A percentile compares a stretch with the other conserved stretches of the same genome.
These are phyloP conservation scores for Leptinotarsa rubiginosa DNA, from an alignment of 2,888 invertebrate genomes.

Conservation along the genomic window DNA sequence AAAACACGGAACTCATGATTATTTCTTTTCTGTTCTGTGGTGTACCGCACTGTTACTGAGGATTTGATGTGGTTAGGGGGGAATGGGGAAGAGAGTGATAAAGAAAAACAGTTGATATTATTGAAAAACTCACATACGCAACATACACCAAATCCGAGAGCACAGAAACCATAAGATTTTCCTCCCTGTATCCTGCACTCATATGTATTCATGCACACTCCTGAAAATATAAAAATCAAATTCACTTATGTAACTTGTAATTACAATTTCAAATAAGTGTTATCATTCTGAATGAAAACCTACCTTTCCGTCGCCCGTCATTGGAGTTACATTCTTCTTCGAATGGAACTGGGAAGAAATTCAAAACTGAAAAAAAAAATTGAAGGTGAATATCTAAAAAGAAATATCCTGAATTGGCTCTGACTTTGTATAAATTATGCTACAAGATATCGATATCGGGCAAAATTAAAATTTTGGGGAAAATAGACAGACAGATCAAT, in stretches of 20 bases:
- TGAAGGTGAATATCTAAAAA: slow-evolving; percentile 16
- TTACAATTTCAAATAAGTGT: no score
- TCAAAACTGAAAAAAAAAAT: slow-evolving; percentile 72
- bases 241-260: neutral
- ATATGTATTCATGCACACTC: slow-evolving; percentile 86
- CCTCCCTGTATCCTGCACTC: slow-evolving; percentile 82
- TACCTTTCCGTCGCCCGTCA: slow-evolving; percentile 74
- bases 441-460: no score
- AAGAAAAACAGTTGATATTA: neutral
- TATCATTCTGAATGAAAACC: slow-evolving; percentile 15
- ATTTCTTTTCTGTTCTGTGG: no score
- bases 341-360: slow-evolving; percentile 86
- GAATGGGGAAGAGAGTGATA: neutral
- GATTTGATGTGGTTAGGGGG: neutral
- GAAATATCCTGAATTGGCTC: neutral
- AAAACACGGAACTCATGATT: no score
- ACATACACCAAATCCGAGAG: slow-evolving; percentile 86
- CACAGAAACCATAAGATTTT: slow-evolving; percentile 81
- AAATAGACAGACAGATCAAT: no score
- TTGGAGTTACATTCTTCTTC: slow-evolving; percentile 83
- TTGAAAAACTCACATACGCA: slow-evolving; percentile 79
- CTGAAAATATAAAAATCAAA: slow-evolving; percentile 62
- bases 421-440: no score
- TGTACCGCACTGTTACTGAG: no score
- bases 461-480: no score